Base-by-base conservation (phyloP, 1,140 invertebrate genomes). In the Ruditapes philippinarum region DNA sequence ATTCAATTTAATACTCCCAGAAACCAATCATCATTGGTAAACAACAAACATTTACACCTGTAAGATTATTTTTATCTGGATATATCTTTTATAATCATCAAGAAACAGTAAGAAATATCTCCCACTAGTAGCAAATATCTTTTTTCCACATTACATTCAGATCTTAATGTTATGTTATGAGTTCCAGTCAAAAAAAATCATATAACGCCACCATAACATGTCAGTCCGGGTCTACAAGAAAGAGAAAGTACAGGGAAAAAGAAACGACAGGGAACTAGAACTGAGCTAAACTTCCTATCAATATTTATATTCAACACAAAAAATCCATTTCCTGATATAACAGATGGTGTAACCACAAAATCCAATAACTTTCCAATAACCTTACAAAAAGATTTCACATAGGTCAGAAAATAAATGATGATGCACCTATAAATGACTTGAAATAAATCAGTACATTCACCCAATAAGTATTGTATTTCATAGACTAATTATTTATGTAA, bases 131-230 rank as follows among this genome's bases (percentile, higher is more conserved):
- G 38, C 38, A 70, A 70, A 70, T n/a, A 38, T 19, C 33, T 38
- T 14, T 70, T 70, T 40, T 40, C 65, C 65, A 70, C 28, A 38
- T 40, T 70, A 17, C 65, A n/a, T 38, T 36, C 65, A 7, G 65
- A 70, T 70, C 33, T 70, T 22, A 70, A 28, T 65, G 60, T 65
- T 19, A 65, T 70, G 65, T 70, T 70, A 70, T 36, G 65, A 70
- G 65, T 38, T 70, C 28, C 65, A 38, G 2, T 70, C 65, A 31
- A 70, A 70, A n/a, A n/a, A 70, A 70, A 70, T 38, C 65, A 38
- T 28, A 70, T 38, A 38, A 70, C 65, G 38, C 65, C 28, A 70
- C 12, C 9, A 28, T 70, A 38, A 70, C 65, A 70, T n/a, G n/a
- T n/a, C n/a, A n/a, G n/a, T n/a, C n/a, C n/a, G n/a, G n/a, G n/a